These are phyloP conservation scores for Papilio demoleus DNA, from an alignment of 2,888 invertebrate genomes.

Conservation along the genomic window DNA sequence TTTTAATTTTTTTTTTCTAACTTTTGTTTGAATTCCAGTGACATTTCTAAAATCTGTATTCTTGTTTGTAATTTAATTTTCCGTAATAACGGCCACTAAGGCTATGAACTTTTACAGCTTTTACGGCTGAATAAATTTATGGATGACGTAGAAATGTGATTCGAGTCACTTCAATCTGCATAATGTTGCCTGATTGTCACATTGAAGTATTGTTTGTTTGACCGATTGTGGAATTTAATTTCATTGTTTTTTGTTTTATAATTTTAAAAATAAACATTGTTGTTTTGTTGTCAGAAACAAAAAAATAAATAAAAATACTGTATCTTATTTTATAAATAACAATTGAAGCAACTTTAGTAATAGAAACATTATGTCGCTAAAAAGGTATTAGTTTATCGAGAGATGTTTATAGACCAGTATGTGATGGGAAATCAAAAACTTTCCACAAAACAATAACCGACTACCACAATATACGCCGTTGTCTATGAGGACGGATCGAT, in stretches of 20 bases:
- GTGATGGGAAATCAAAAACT: slow-evolving; percentile 12
- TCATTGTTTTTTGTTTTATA: background rate
- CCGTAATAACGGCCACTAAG: slow-evolving; percentile 44
- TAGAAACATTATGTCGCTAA: too few species aligned
- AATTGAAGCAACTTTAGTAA: background rate
- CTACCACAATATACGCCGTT: slow-evolving; percentile 43
- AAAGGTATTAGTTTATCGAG: too few species aligned
- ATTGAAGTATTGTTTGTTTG: slow-evolving; percentile 42
- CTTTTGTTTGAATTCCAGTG: slow-evolving; percentile 21
- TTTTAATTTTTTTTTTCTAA: background rate
- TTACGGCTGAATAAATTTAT: slow-evolving; percentile 54
- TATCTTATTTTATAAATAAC: background rate
- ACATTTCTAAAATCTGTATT: background rate
- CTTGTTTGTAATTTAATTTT: slow-evolving; percentile 34
- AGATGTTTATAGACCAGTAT: too few species aligned
- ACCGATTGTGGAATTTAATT: background rate
- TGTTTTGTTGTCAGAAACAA: background rate
- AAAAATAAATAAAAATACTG: background rate
- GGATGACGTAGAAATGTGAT: slow-evolving; percentile 47
- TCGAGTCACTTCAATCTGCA: slow-evolving; percentile 53
- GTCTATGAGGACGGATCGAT: slow-evolving; percentile 66
- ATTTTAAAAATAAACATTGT: background rate
- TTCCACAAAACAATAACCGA: slow-evolving; percentile 43
- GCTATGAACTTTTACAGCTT: slow-evolving; percentile 52
- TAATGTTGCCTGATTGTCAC: slow-evolving; percentile 60